Evolutionary conservation across 2,113 vertebrate species (phyloP).

Genomic region (Tiliqua scincoides): DNA sequence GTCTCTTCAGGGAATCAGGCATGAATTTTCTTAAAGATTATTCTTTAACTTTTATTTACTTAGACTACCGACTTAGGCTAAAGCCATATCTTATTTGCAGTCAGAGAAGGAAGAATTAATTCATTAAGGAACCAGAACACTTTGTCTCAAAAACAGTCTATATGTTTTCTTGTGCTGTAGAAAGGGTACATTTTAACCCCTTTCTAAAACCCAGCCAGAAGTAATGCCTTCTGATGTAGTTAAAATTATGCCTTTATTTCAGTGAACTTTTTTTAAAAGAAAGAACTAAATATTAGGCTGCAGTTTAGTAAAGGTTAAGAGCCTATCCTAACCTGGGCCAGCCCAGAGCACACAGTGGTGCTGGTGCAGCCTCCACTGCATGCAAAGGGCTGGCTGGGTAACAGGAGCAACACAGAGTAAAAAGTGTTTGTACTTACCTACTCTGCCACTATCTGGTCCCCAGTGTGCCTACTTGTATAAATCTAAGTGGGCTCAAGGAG

Average conservation of each 20-base stretch:
- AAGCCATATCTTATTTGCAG: background rate
- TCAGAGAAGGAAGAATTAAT: background rate
- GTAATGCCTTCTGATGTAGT: background rate
- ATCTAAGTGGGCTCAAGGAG: too few species aligned
- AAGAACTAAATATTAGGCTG: too few species aligned
- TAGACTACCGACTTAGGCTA: background rate
- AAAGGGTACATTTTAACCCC: background rate
- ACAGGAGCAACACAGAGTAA: too few species aligned
- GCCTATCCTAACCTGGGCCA: background rate
- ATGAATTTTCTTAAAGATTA: background rate
- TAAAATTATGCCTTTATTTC: background rate
- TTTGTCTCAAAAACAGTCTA: background rate
- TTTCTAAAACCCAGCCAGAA: background rate
- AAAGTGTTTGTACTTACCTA: too few species aligned
- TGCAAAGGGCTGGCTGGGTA: too few species aligned
- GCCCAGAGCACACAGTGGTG: too few species aligned
- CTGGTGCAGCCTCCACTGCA: too few species aligned
- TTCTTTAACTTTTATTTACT: background rate
- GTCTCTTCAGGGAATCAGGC: accelerated
- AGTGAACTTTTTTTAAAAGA: background rate
- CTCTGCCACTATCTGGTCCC: too few species aligned
- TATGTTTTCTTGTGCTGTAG: background rate
- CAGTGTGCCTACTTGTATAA: too few species aligned
- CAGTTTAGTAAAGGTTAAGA: background rate
- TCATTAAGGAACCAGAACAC: background rate